These are phyloP conservation scores for Xestia sexstrigata DNA, from an alignment of 2,888 invertebrate genomes.

Conservation along the genomic window DNA sequence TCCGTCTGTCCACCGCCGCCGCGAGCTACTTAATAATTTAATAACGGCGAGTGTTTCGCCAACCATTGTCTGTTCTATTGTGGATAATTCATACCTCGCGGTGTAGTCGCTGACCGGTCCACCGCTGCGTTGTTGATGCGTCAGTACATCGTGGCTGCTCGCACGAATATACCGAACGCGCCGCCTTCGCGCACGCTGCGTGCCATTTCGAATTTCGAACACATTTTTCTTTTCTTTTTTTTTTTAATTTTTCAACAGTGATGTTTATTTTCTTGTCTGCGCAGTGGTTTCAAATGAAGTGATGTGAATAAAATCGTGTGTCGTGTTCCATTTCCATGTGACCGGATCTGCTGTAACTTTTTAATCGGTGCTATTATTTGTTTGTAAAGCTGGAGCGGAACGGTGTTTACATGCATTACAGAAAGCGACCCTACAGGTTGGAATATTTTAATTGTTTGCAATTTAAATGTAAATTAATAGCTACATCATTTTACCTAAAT, in stretches of 20 bases:
- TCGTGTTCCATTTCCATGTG: constrained; percentile 70
- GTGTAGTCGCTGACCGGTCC: constrained; percentile 76
- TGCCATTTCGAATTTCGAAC: constrained; percentile 62
- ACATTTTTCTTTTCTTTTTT: constrained; percentile 60
- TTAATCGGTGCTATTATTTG: constrained; percentile 75
- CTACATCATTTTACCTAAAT: neutral
- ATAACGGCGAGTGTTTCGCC: constrained; percentile 80
- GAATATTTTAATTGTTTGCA: constrained; percentile 53
- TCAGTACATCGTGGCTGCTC: constrained; percentile 82
- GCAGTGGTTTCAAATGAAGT: constrained; percentile 61
- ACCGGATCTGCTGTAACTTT: constrained; percentile 72
- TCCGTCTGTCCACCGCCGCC: constrained; percentile 63
- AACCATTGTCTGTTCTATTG: constrained; percentile 74
- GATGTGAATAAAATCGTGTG: constrained; percentile 70
- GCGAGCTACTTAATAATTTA: constrained; percentile 83
- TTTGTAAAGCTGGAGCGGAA: constrained; percentile 89
- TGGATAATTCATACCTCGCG: constrained; percentile 82
- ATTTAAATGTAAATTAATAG: neutral
- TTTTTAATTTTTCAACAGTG: constrained; percentile 59
- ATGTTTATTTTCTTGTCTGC: constrained; percentile 62
- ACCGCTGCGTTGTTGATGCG: constrained; percentile 80
- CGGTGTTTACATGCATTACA: constrained; percentile 90
- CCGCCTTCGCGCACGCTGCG: constrained; percentile 70
- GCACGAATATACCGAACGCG: constrained; percentile 73
- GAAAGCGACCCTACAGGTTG: constrained; percentile 89